These are phyloP conservation scores for Pelmatolapia mariae DNA, from an alignment of 2,113 vertebrate species.

Conservation along the genomic window DNA sequence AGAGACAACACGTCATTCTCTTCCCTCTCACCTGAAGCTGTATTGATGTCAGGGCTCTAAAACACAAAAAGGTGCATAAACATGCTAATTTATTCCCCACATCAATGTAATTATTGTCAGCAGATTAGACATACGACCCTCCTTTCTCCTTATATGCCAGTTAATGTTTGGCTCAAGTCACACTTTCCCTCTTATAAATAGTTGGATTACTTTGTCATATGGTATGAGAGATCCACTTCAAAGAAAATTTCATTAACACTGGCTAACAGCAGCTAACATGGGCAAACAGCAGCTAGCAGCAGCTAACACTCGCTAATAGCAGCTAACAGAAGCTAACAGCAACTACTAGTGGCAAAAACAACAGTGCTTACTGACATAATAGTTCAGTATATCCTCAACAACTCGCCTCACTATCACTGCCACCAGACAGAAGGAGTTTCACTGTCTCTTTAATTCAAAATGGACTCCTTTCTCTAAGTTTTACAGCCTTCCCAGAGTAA, in stretches of 20 bases:
- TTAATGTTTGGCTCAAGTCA: neutral
- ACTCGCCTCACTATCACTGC: neutral
- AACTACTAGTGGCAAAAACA: neutral
- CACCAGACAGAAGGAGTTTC: neutral
- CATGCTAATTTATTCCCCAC: neutral
- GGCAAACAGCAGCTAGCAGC: neutral
- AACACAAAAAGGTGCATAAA: neutral
- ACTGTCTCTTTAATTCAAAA: neutral
- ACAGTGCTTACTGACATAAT: neutral
- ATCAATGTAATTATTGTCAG: neutral
- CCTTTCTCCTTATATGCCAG: neutral
- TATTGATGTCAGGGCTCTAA: neutral
- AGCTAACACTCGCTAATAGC: neutral
- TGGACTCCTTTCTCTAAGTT: fast-evolving
- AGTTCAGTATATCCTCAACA: neutral
- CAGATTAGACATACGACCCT: neutral
- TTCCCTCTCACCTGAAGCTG: neutral
- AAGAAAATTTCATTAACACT: neutral
- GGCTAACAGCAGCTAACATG: neutral
- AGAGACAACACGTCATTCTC: neutral
- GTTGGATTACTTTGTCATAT: neutral
- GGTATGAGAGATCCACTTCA: neutral
- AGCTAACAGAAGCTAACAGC: neutral
- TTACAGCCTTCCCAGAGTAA: neutral
- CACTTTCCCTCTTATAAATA: neutral